These are phyloP conservation scores for Alfaro cultratus DNA, from an alignment of 2,797 vertebrate genomes.

Conservation along the genomic window DNA sequence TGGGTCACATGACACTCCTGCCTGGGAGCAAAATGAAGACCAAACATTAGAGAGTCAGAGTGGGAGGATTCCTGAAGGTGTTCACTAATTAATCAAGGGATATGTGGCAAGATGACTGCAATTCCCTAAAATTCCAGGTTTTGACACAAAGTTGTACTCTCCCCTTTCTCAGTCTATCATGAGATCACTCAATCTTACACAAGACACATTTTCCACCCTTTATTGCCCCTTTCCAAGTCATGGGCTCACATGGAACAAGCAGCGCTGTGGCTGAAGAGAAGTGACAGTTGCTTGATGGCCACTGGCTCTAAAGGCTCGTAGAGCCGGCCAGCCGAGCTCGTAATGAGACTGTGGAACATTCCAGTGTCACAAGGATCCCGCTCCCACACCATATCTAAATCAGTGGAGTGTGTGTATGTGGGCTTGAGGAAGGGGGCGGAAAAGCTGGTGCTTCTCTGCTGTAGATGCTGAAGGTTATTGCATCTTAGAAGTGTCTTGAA, in stretches of 20 bases:
- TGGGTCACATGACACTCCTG: conserved; percentile 41
- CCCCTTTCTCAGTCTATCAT: conserved; percentile 24
- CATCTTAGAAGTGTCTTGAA: not conserved
- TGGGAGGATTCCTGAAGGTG: not conserved
- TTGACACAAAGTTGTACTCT: conserved; percentile 5
- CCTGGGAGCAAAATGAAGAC: conserved; percentile 25
- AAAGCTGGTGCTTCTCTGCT: not conserved
- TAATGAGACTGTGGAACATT: conserved; percentile 64
- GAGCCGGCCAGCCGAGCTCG: conserved; percentile 41
- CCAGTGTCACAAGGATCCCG: conserved; percentile 59
- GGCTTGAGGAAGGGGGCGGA: not conserved
- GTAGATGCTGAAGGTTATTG: not conserved
- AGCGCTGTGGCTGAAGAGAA: conserved; percentile 59
- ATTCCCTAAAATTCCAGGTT: not conserved
- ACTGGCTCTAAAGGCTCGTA: conserved; percentile 51
- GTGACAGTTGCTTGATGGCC: conserved; percentile 73
- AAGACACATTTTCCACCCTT: conserved; percentile 8
- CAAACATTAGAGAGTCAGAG: not conserved
- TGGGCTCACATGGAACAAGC: conserved; percentile 14
- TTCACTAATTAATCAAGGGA: conserved; percentile 4
- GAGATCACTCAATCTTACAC: conserved; percentile 27
- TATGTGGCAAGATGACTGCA: not conserved
- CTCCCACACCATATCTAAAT: conserved; percentile 54
- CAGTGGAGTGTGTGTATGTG: conserved; percentile 18
- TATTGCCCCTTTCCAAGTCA: conserved; percentile 15